These are phyloP conservation scores for Catharus fuscescens DNA, from an alignment of 2,113 vertebrate genomes.

Conservation along the genomic window DNA sequence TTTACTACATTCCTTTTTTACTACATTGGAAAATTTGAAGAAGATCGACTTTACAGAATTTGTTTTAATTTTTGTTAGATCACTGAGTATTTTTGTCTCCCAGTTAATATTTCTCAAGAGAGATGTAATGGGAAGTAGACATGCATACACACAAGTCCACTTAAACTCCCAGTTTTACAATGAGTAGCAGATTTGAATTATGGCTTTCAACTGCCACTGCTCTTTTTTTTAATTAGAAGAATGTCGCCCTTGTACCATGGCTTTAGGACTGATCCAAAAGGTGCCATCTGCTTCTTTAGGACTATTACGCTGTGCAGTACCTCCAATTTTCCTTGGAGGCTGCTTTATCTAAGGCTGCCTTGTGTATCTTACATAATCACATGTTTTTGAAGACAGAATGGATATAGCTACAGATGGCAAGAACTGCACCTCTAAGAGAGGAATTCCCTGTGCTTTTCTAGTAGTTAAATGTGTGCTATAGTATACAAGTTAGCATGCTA, in stretches of 20 bases:
- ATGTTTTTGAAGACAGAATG: not conserved
- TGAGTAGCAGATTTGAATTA: not conserved
- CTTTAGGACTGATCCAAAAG: not conserved
- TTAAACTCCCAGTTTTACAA: not conserved
- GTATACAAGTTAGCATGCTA: not conserved
- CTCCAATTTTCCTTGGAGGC: not conserved
- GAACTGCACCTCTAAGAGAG: conserved; percentile 15
- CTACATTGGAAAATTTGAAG: not conserved
- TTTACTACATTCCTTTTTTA: not conserved
- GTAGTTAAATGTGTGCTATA: not conserved
- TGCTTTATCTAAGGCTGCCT: not conserved
- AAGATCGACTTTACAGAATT: not conserved
- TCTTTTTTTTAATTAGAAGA: not conserved
- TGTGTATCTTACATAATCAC: not conserved
- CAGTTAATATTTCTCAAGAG: not conserved
- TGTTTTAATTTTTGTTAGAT: not conserved
- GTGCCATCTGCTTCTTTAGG: not conserved
- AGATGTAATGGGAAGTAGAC: not conserved
- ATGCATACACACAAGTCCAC: not conserved
- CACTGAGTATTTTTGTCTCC: not conserved
- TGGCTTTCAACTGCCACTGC: not conserved
- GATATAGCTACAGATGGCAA: not conserved
- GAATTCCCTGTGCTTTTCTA: not conserved
- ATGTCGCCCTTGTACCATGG: not conserved
- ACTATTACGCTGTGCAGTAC: not conserved